Conservation (phyloP, 2,797 vertebrate species). For the Cirrhinus molitorella region DNA sequence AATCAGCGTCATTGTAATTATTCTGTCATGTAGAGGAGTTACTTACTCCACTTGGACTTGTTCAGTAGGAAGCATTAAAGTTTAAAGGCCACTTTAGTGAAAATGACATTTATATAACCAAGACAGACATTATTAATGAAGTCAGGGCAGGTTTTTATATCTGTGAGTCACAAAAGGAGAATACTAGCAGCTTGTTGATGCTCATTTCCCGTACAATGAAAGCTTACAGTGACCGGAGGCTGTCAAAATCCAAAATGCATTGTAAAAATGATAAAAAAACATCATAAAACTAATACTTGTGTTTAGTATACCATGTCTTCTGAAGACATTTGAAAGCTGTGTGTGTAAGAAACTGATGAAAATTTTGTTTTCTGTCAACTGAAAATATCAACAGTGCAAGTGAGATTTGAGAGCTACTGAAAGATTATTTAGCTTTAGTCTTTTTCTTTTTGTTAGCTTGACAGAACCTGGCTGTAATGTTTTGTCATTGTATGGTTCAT, state of each 20-base stretch:
- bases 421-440: neutral
- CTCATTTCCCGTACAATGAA: neutral
- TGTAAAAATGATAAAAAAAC: neutral
- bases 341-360: neutral
- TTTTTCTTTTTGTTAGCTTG: neutral
- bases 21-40: conserved; percentile 51
- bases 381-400: neutral
- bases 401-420: neutral
- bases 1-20: conserved; percentile 67
- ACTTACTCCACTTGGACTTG: conserved; percentile 1
- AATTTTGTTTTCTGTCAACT: neutral
- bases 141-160: neutral
- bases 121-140: conserved; percentile 11
- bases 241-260: neutral
- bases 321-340: neutral
- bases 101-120: neutral
- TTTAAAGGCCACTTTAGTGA: neutral
- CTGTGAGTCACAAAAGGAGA: neutral
- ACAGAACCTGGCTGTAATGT: neutral
- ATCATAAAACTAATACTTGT: neutral
- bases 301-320: neutral
- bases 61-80: neutral
- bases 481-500: neutral
- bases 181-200: neutral
- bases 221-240: neutral